Conservation (phyloP, 2,113 vertebrate species). For the Nyctereutes procyonoides region DNA sequence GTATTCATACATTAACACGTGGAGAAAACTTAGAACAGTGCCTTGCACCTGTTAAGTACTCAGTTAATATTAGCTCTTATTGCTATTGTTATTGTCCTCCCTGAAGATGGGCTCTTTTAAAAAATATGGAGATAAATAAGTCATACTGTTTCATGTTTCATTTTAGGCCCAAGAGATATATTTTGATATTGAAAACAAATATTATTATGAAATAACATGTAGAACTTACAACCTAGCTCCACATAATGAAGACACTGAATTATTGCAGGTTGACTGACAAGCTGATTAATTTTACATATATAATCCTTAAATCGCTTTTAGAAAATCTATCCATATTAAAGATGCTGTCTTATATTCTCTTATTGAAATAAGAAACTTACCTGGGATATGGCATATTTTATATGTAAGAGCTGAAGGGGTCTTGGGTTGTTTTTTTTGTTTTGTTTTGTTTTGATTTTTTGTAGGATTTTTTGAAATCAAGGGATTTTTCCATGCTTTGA, state of each 20-base stretch:
- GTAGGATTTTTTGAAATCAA: background rate
- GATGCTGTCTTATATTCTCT: background rate
- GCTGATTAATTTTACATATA: background rate
- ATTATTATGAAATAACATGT: background rate
- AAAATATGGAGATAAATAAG: background rate
- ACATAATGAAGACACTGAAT: background rate
- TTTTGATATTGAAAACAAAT: slow-evolving; percentile 12
- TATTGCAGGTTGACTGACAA: background rate
- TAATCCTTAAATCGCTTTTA: background rate
- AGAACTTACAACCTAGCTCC: background rate
- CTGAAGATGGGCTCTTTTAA: background rate
- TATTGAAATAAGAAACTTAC: background rate
- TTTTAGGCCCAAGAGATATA: background rate
- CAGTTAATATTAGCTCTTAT: background rate
- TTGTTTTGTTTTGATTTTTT: background rate
- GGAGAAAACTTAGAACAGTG: background rate
- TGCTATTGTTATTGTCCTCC: background rate
- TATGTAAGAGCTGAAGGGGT: background rate
- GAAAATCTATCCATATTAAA: background rate
- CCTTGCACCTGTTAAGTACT: background rate
- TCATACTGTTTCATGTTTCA: background rate
- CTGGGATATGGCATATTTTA: background rate
- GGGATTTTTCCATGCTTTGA: background rate
- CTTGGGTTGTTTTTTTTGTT: background rate
- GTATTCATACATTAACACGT: background rate